phyloP scores from a whole-genome alignment of 2,888 invertebrate genomes.

The Arge pagana region DNA sequence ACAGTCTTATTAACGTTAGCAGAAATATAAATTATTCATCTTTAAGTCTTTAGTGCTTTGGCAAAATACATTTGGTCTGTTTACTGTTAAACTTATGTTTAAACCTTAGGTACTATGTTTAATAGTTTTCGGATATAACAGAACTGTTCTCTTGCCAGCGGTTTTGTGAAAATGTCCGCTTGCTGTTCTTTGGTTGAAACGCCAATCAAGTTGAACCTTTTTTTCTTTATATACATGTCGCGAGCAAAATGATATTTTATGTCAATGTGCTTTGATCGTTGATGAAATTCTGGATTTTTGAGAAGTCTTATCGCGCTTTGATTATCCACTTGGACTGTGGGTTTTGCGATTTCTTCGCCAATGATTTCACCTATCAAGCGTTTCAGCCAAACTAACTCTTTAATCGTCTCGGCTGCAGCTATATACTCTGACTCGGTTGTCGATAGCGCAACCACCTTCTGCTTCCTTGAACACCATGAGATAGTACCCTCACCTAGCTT shows the following conservation, averaged over 20 bases:
- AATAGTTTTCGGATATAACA: neutral
- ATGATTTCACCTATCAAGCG: conserved; percentile 21
- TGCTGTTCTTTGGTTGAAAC: conserved; percentile 19
- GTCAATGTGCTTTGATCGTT: conserved; percentile 28
- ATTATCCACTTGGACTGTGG: conserved; percentile 27
- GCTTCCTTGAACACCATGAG: conserved; percentile 29
- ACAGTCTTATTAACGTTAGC: too few species aligned
- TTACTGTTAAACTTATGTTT: too few species aligned
- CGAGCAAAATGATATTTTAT: conserved; percentile 25
- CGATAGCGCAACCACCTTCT: conserved; percentile 34
- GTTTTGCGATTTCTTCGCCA: conserved; percentile 4
- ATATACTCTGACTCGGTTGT: conserved; percentile 37
- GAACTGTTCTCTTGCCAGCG: conserved; percentile 13
- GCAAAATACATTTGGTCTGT: too few species aligned
- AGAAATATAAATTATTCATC: too few species aligned
- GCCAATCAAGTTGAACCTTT: conserved; percentile 12
- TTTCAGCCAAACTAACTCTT: conserved; percentile 30
- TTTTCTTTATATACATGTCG: conserved; percentile 22
- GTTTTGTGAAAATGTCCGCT: conserved; percentile 25
- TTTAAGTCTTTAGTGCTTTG: too few species aligned
- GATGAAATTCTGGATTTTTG: conserved; percentile 26
- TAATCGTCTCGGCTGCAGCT: conserved; percentile 30
- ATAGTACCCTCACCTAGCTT: conserved; percentile 15
- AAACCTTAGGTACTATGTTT: conserved; percentile 3
- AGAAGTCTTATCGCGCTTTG: conserved; percentile 30